phyloP scores from a whole-genome alignment of 2,888 invertebrate species.

The Mylabris sibirica region DNA sequence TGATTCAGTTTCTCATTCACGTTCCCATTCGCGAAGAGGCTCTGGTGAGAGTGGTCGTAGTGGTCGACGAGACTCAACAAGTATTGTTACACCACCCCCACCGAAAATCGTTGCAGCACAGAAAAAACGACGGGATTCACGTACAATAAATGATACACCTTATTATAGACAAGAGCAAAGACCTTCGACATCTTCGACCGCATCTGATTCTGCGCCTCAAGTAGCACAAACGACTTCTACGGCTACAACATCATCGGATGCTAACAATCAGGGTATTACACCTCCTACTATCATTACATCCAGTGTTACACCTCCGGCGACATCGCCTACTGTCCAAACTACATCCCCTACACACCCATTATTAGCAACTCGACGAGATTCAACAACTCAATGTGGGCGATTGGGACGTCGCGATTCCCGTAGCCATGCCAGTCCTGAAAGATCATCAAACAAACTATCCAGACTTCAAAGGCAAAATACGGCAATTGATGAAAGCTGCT shows the following conservation, averaged over 20 bases:
- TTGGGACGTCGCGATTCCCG: slow-evolving; percentile 73
- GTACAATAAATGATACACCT: slow-evolving; percentile 63
- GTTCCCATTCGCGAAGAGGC: slow-evolving; percentile 68
- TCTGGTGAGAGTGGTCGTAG: slow-evolving; percentile 73
- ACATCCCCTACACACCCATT: slow-evolving; percentile 65
- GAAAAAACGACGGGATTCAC: slow-evolving; percentile 68
- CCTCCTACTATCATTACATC: slow-evolving; percentile 84
- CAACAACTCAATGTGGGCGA: slow-evolving; percentile 83
- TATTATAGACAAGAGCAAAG: slow-evolving; percentile 72
- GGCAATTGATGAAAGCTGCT: slow-evolving; percentile 84
- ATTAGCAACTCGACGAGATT: slow-evolving; percentile 72
- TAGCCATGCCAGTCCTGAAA: slow-evolving; percentile 71
- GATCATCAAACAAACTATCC: slow-evolving; percentile 60
- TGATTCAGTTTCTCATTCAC: slow-evolving; percentile 69
- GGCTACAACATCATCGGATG: slow-evolving; percentile 59
- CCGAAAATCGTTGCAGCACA: slow-evolving; percentile 70
- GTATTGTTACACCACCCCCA: slow-evolving; percentile 64
- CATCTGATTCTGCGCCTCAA: slow-evolving; percentile 72
- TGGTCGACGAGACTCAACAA: slow-evolving; percentile 74
- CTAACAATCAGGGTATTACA: slow-evolving; percentile 69
- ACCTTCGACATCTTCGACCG: slow-evolving; percentile 76
- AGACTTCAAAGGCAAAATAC: slow-evolving; percentile 86
- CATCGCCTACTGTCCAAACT: slow-evolving; percentile 73
- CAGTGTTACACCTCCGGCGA: slow-evolving; percentile 83
- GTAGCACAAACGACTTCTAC: slow-evolving; percentile 25